Base-by-base conservation (phyloP, 2,888 invertebrate genomes). In the Caenorhabditis sp. region DNA sequence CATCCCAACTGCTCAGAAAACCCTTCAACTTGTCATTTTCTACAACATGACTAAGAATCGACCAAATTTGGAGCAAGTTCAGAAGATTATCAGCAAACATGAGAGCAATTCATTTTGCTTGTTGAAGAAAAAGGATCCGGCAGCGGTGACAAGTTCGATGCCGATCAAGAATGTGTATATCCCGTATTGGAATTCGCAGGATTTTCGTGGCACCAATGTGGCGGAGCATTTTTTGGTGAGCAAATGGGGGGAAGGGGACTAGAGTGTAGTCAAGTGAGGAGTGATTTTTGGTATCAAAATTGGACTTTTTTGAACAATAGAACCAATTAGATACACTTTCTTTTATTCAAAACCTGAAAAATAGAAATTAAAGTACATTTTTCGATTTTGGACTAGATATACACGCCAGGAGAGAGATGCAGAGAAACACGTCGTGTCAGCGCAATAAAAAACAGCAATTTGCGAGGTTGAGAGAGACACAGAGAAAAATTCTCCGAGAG, bases 221-320 rank as follows among this genome's bases (percentile, higher is more conserved):
- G 63, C 67, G 20, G 64, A 72, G 3, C 72, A 72, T 54, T 50
- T 67, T 50, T 58, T 63, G 53, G 70, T 65, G 8, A 52, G 21
- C 5, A 52, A 17, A n/a, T 52, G 8, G 20, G 3, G 3, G 21
- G 23, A 21, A 21, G 4, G 8, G 8, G 21, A 52, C 3, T 3
- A 50, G 17, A n/a, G 5, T 17, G 17, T n/a, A 50, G n/a, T n/a
- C 5, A 50, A 10, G 4, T 20, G 20, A 4, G 50, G 14, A n/a
- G n/a, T n/a, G 14, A n/a, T 50, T 50, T 50, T 50, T 50, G 14
- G 20, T n/a, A n/a, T n/a, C n/a, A n/a, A n/a, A n/a, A n/a, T n/a
- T n/a, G n/a, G n/a, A n/a, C n/a, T n/a, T n/a, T n/a, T n/a, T n/a
- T n/a, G n/a, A n/a, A n/a, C n/a, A n/a, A n/a, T n/a, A n/a, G n/a